These are phyloP conservation scores for Donacobius atricapilla DNA, from an alignment of 2,113 vertebrate genomes.

Conservation along the genomic window DNA sequence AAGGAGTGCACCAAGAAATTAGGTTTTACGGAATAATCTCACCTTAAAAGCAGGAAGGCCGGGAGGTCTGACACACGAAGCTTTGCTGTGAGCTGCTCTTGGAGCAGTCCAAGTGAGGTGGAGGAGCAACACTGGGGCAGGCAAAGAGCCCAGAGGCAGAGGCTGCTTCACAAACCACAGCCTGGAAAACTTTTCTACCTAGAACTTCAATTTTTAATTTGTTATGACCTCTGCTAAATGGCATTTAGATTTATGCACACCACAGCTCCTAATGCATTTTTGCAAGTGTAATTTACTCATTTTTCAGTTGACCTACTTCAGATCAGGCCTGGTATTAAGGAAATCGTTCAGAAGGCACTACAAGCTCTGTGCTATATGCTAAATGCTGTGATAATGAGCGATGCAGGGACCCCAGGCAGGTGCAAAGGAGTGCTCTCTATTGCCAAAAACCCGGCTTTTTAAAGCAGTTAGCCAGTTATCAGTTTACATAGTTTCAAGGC, in stretches of 20 bases:
- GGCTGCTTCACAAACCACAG: background rate
- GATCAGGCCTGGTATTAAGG: constrained; percentile 4
- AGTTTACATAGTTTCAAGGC: background rate
- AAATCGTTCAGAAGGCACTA: background rate
- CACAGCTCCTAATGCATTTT: background rate
- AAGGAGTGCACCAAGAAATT: background rate
- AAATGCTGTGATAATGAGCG: accelerated
- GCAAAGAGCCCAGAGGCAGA: background rate
- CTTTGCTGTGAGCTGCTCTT: background rate
- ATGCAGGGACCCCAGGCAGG: background rate
- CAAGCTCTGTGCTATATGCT: background rate
- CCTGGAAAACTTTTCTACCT: background rate
- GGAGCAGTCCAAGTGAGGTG: background rate
- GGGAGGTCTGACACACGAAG: accelerated
- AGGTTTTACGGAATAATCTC: background rate
- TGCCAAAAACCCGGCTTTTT: background rate
- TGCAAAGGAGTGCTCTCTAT: background rate
- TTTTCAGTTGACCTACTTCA: constrained; percentile 51
- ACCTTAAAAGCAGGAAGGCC: background rate
- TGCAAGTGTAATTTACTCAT: constrained; percentile 11
- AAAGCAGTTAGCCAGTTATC: background rate
- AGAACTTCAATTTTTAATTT: background rate
- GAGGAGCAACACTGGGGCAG: background rate
- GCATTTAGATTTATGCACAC: background rate
- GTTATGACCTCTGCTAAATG: background rate